Evolutionary conservation across 2,888 invertebrate genomes (phyloP).

Genomic region (Oscheius myriophilus): DNA sequence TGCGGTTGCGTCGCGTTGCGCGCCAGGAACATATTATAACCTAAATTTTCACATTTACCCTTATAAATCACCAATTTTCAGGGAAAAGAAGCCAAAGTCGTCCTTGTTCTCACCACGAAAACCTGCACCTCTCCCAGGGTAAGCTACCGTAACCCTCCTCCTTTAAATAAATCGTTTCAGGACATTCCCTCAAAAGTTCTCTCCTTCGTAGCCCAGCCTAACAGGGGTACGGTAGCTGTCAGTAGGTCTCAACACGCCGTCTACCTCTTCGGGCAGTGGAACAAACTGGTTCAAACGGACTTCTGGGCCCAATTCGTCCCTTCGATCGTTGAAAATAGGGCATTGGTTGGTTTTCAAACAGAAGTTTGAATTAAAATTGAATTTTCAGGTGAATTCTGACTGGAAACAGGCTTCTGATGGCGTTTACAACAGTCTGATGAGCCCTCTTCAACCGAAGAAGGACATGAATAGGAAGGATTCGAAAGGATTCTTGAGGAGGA

Average conservation of each 20-base stretch:
- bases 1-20: no score
- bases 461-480: no score
- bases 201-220: conserved; percentile 15
- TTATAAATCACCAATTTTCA: no score
- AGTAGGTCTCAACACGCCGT: conserved; percentile 22
- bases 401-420: conserved; percentile 4
- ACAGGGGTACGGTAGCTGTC: conserved; percentile 23
- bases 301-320: conserved; percentile 19
- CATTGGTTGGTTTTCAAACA: conserved; percentile 11
- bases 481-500: no score
- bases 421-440: neutral
- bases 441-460: no score
- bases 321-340: conserved; percentile 5
- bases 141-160: neutral
- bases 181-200: neutral
- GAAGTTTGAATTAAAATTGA: no score
- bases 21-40: neutral
- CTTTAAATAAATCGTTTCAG: neutral
- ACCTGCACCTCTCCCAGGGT: neutral
- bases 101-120: conserved; percentile 10
- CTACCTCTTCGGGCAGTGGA: conserved; percentile 26
- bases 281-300: conserved; percentile 16
- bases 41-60: neutral
- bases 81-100: conserved; percentile 12
- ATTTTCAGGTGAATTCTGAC: conserved; percentile 1